Percentiles rank a stretch among this genome's conserved stretches.
These are phyloP conservation scores for Bursaphelenchus mucronatus DNA, from an alignment of 1,140 invertebrate species.

Conservation along the genomic window DNA sequence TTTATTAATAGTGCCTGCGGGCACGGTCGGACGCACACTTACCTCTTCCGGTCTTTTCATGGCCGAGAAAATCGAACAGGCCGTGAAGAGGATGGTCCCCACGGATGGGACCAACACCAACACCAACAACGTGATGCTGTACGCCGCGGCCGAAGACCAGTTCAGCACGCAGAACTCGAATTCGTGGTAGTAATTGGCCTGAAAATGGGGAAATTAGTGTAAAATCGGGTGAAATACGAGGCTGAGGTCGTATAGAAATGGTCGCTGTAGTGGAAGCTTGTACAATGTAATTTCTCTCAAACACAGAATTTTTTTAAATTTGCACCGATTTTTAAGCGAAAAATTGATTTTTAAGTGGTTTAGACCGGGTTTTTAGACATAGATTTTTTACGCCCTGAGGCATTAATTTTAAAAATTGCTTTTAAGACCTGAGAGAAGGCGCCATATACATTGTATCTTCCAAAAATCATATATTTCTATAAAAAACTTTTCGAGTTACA, in stretches of 20 bases:
- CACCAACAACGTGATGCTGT: constrained; percentile 81
- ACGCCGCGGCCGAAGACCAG: constrained; percentile 87
- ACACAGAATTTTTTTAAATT: neutral
- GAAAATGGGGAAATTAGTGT: constrained; percentile 24
- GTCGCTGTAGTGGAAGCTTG: neutral
- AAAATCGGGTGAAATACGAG: too few relatives aligned
- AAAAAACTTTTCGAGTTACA: too few relatives aligned
- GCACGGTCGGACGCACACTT: neutral
- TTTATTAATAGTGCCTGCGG: neutral
- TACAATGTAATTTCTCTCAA: constrained; percentile 1
- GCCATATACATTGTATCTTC: too few relatives aligned
- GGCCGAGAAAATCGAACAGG: constrained; percentile 82
- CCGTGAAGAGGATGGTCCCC: constrained; percentile 86
- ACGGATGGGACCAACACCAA: constrained; percentile 84
- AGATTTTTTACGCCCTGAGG: too few relatives aligned
- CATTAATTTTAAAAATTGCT: too few relatives aligned
- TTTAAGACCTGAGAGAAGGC: too few relatives aligned
- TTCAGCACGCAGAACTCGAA: constrained; percentile 87
- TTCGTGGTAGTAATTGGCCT: constrained; percentile 68
- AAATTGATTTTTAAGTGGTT: too few relatives aligned
- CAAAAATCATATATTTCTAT: too few relatives aligned
- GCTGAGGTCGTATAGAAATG: neutral
- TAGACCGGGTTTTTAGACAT: too few relatives aligned
- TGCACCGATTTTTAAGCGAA: too few relatives aligned
- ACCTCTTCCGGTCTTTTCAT: constrained; percentile 68